Evolutionary conservation across 1,140 invertebrate genomes (phyloP), one percentile per base, ranked within the genome.

Genomic region (Leucophenga varia): DNA sequence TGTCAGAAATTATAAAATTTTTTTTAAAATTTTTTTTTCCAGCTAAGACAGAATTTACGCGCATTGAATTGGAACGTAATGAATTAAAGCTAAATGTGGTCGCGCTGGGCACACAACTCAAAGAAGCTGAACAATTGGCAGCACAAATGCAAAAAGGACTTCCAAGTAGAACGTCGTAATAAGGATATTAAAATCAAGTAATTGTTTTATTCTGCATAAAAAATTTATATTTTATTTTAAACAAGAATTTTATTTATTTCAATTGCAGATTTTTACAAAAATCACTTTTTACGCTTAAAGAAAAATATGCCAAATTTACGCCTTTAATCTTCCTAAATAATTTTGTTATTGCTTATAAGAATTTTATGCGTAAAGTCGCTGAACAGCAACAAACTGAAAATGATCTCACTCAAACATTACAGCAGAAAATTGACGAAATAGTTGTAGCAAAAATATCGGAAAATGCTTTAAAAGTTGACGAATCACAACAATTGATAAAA

Each of bases 231-330:
- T n/a, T n/a, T n/a, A n/a, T n/a, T n/a, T n/a, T n/a, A n/a, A n/a
- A n/a, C n/a, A n/a, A n/a, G n/a, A n/a, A n/a, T n/a, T n/a, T n/a
- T n/a, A n/a, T n/a, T n/a, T n/a, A n/a, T n/a, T n/a, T n/a, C n/a
- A n/a, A n/a, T 38, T 22, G 4, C 36, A 74, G 71, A 58, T 74
- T 74, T 40, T 43, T 74, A n/a, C 63, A 72, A 44, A 64, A 58
- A 28, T 69, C 71, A 1, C 17, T 74, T 22, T 56, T 56, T 28
- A 22, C 37, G 3, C 51, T 74, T 7, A 58, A 64, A 41, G 61
- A 74, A 45, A 74, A 74, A 58, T 74, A 74, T 60, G 64, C 68
- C 58, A 74, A 74, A 65, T 74, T 67, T 16, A 74, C 71, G 20
- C 71, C 71, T 5, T 36, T 74, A 38, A 59, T 74, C 55, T 73